These are phyloP conservation scores for Phodopus roborovskii DNA, from an alignment of 2,113 vertebrate species.

Conservation along the genomic window DNA sequence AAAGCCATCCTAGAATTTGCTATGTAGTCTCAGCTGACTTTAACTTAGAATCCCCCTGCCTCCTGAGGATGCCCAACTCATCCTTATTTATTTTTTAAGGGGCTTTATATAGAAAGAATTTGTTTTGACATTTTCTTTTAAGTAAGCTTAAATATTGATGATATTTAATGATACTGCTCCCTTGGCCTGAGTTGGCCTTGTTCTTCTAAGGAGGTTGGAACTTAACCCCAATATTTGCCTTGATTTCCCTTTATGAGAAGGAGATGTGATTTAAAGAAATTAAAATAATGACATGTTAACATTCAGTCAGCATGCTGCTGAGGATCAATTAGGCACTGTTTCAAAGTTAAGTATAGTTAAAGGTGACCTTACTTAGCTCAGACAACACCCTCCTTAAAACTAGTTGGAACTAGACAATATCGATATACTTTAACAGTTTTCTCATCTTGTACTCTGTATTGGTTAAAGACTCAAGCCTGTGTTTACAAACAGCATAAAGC, in stretches of 20 bases:
- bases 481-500: background rate
- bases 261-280: slow-evolving; percentile 20
- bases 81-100: background rate
- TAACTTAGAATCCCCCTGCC: background rate
- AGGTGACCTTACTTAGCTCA: slow-evolving; percentile 25
- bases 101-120: slow-evolving; percentile 34
- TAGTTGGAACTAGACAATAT: background rate
- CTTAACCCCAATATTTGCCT: background rate
- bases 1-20: background rate
- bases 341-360: slow-evolving; percentile 13
- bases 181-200: background rate
- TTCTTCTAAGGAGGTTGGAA: background rate
- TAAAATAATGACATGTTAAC: slow-evolving; percentile 23
- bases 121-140: slow-evolving; percentile 31
- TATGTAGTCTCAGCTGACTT: background rate
- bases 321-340: background rate
- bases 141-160: slow-evolving; percentile 19
- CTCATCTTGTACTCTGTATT: background rate
- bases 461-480: background rate
- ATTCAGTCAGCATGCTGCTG: background rate
- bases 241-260: slow-evolving; percentile 50
- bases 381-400: background rate
- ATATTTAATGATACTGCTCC: background rate
- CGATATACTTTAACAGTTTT: slow-evolving; percentile 20
- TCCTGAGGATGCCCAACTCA: background rate